Evolutionary conservation across 2,888 invertebrate species (phyloP).

Genomic region (Diaphora mendica): DNA sequence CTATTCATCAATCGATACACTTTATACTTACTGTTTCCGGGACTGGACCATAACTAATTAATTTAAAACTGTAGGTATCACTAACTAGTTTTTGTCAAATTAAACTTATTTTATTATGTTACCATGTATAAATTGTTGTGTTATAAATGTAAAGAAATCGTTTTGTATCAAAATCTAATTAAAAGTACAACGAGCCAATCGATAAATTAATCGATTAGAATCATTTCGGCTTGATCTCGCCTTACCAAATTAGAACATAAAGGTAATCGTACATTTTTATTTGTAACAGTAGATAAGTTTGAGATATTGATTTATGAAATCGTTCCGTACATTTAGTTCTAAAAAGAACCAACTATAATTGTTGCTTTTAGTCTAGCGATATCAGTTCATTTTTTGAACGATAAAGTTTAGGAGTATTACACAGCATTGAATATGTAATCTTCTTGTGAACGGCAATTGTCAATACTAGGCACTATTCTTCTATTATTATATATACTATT

Average conservation of each 20-base stretch:
- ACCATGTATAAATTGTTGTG: constrained; percentile 48
- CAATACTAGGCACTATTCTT: not conserved
- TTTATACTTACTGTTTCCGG: constrained; percentile 33
- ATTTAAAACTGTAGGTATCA: constrained; percentile 27
- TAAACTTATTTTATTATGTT: constrained; percentile 40
- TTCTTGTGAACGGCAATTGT: not conserved
- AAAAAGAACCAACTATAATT: not conserved
- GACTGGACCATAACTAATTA: constrained; percentile 15
- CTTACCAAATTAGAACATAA: constrained; percentile 70
- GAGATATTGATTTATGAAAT: constrained; percentile 15
- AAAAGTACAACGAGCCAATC: constrained; percentile 64
- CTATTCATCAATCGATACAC: constrained; percentile 34
- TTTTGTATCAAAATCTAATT: constrained; percentile 64
- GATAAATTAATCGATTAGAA: constrained; percentile 71
- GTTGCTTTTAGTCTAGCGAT: not conserved
- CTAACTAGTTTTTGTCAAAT: constrained; percentile 49
- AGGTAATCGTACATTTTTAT: constrained; percentile 56
- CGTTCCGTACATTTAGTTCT: constrained; percentile 49
- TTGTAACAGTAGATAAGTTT: constrained; percentile 38
- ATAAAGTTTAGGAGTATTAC: not conserved
- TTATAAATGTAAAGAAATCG: constrained; percentile 52
- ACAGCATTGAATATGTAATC: not conserved
- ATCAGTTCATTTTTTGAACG: not conserved
- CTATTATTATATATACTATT: not conserved
- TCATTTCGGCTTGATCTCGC: constrained; percentile 52